Conservation (phyloP, 2,888 invertebrate genomes). For the Campopleginae sp. region DNA sequence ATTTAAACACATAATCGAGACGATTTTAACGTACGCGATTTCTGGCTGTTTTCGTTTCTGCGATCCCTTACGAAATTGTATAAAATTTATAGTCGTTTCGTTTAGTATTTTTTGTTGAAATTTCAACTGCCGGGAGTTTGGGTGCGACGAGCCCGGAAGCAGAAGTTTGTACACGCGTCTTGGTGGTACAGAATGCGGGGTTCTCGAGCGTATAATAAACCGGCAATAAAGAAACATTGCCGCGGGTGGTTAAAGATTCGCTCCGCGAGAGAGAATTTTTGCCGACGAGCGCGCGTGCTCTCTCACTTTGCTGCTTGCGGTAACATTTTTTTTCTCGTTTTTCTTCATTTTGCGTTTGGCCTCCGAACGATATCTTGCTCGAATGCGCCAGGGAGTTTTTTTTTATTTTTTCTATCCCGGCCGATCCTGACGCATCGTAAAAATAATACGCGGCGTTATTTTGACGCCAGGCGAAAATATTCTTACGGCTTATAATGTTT, state of each 20-base stretch:
- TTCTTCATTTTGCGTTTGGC: not conserved
- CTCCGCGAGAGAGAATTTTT: slow-evolving; percentile 32
- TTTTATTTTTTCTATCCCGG: slow-evolving; percentile 30
- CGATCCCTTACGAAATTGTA: not conserved
- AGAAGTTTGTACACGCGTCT: slow-evolving; percentile 35
- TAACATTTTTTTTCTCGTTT: slow-evolving; percentile 22
- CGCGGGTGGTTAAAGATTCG: slow-evolving; percentile 63
- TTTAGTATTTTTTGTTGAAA: slow-evolving; percentile 21
- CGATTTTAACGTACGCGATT: not conserved
- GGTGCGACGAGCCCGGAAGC: slow-evolving; percentile 54
- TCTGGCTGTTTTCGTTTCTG: not conserved
- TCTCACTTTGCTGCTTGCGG: slow-evolving; percentile 50
- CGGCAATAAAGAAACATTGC: slow-evolving; percentile 72
- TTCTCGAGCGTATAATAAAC: slow-evolving; percentile 70
- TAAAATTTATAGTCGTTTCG: not conserved
- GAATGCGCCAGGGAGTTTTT: slow-evolving; percentile 45
- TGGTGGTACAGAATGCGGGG: slow-evolving; percentile 38
- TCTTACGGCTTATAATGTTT: slow-evolving; percentile 7
- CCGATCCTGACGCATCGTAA: slow-evolving; percentile 54
- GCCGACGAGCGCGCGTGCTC: slow-evolving; percentile 50
- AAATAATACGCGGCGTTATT: slow-evolving; percentile 64
- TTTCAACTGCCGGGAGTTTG: slow-evolving; percentile 53
- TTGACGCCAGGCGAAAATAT: slow-evolving; percentile 52
- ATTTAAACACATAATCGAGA: too few species aligned
- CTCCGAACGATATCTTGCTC: slow-evolving; percentile 52